Base-by-base conservation (phyloP, 2,113 vertebrate genomes). In the Elaphurus davidianus region DNA sequence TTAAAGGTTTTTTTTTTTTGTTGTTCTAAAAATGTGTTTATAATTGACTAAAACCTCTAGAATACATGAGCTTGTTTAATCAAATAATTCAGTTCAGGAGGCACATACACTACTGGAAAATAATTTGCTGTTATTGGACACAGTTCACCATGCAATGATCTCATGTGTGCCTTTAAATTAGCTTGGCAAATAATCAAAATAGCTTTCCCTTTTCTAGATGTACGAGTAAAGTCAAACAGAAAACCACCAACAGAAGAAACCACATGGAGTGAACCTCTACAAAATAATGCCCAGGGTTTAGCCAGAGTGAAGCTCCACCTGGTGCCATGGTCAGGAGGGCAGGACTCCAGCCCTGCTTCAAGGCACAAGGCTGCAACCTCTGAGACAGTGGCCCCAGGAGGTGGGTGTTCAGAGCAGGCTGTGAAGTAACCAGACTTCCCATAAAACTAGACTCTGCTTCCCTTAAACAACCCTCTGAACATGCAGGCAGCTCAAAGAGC, bases 181-280 rank as follows among this genome's bases (percentile, higher is more conserved):
- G 23, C 33, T 57, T n/a, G 27, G 54, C 40, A 87, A 76, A 64
- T 54, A 40, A 67, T 50, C 17, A 30, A 30, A 36, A 40, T 2
- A 27, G 55, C 78, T 21, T 47, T 74, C 13, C 4, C 17, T 15
- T 93, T 82, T 19, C 45, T 55, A 5, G 15, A 27, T 6, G 86
- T n/a, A 40, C 23, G 19, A 82, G 85, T 10, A 7, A 64, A 30
- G 6, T 17, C 15, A 16, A 82, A 83, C 4, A 0, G 19, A 55
- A 62, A 84, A 25, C 19, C 10, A 36, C 8, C 12, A 16, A 33
- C 27, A 11, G 88, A 54, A 40, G n/a, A 43, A 81, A 43, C 11
- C 33, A 17, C 0, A 1, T 1, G 2, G 7, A 23, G 3, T 16
- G 17, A 8, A 28, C 15, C 71, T 43, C 55, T 36, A 33, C 16